Percentiles rank a stretch among this genome's conserved stretches.
These are phyloP conservation scores for Neoascia interrupta DNA, from an alignment of 2,888 invertebrate genomes.

Conservation along the genomic window DNA sequence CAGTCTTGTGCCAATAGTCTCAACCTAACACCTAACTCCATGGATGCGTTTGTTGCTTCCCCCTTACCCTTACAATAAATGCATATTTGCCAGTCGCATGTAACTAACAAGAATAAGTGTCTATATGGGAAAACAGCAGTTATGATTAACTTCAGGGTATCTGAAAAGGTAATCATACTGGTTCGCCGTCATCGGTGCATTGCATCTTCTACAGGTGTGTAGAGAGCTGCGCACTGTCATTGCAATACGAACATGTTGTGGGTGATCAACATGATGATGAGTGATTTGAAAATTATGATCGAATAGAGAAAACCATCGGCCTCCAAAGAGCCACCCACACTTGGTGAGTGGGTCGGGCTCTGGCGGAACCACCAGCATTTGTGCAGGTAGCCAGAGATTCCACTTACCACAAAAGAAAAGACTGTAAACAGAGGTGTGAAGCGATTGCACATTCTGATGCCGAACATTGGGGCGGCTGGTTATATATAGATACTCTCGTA, in stretches of 20 bases:
- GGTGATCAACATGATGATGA: constrained; percentile 56
- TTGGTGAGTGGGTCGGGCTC: constrained; percentile 29
- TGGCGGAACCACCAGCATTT: constrained; percentile 40
- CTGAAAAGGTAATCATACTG: no score
- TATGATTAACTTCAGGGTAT: no score
- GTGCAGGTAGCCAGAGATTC: constrained; percentile 15
- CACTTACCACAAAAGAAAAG: constrained; percentile 23
- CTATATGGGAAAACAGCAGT: no score
- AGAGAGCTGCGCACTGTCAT: neutral
- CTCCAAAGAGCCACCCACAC: constrained; percentile 35
- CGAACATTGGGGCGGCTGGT: constrained; percentile 17
- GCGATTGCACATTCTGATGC: constrained; percentile 36
- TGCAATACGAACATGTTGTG: constrained; percentile 28
- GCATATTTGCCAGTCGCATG: no score
- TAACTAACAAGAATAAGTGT: no score
- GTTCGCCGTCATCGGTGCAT: no score
- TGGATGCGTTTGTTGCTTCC: no score
- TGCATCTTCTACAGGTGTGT: no score
- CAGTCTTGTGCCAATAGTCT: no score
- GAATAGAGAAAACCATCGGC: neutral
- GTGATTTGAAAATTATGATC: constrained; percentile 50
- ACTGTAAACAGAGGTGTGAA: constrained; percentile 50
- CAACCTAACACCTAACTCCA: no score
- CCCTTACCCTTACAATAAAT: no score
- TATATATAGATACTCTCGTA: neutral